Conservation (phyloP, 2,888 invertebrate species). For the Drosophila percnosoma region DNA sequence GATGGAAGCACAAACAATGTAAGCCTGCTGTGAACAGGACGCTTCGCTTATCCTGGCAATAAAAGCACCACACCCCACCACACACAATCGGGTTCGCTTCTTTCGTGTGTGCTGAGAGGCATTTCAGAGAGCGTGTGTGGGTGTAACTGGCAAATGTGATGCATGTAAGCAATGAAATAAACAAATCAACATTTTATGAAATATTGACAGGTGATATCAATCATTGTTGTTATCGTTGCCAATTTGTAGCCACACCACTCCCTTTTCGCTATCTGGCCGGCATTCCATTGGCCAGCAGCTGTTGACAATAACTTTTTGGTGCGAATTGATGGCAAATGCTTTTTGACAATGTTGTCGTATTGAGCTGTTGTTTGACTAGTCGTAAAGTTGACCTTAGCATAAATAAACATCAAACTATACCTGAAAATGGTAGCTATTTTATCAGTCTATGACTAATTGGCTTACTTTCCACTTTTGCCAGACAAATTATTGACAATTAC, state of each 20-base stretch:
- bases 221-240: constrained; percentile 44
- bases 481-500: constrained; percentile 16
- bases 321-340: constrained; percentile 31
- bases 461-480: background rate
- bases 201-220: constrained; percentile 77
- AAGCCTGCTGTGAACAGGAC: constrained; percentile 17
- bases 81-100: background rate
- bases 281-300: constrained; percentile 23
- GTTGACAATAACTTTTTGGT: constrained; percentile 28
- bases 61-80: constrained; percentile 21
- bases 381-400: constrained; percentile 40
- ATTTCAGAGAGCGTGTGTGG: constrained; percentile 1
- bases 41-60: constrained; percentile 23
- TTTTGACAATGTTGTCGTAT: constrained; percentile 5
- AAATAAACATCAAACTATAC: constrained; percentile 5
- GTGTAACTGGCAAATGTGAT: constrained; percentile 53
- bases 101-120: constrained; percentile 6
- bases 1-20: constrained; percentile 36
- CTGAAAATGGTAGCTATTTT: background rate
- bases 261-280: constrained; percentile 1
- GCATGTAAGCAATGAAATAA: constrained; percentile 75
- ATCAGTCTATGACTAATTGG: constrained; percentile 1
- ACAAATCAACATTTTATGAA: constrained; percentile 79
- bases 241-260: background rate
- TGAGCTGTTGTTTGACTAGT: constrained; percentile 52